Evolutionary conservation across 2,888 invertebrate genomes (phyloP).

Genomic region (Xylota segnis): DNA sequence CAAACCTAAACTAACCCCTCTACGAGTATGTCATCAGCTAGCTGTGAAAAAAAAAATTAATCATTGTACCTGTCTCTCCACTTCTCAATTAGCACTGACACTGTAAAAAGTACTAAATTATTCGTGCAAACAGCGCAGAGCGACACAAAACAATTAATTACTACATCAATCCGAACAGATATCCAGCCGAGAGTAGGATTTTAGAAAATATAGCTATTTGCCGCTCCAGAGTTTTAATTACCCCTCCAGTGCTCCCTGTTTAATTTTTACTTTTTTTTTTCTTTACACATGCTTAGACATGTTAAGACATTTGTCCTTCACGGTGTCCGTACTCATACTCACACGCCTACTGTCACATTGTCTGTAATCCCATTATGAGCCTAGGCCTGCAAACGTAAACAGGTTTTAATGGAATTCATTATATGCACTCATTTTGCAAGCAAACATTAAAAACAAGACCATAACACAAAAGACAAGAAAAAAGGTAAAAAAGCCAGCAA

Average conservation of each 20-base stretch:
- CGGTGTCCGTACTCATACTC: constrained; percentile 67
- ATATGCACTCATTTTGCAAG: constrained; percentile 73
- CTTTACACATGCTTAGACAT: constrained; percentile 73
- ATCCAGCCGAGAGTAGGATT: constrained; percentile 64
- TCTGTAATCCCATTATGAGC: constrained; percentile 53
- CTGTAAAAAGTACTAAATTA: constrained; percentile 60
- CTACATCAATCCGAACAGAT: constrained; percentile 72
- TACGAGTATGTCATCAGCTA: not conserved
- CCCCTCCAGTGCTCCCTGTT: constrained; percentile 52
- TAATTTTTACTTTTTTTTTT: constrained; percentile 60
- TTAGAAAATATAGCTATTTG: constrained; percentile 71
- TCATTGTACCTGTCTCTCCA: constrained; percentile 55
- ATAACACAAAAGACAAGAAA: constrained; percentile 31
- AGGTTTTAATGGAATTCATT: constrained; percentile 75
- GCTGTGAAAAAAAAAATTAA: not conserved
- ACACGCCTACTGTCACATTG: constrained; percentile 76
- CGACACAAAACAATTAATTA: constrained; percentile 75
- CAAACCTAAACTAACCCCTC: not conserved
- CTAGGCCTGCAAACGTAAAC: constrained; percentile 57
- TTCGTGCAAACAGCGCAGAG: constrained; percentile 61
- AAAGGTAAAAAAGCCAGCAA: constrained; percentile 26
- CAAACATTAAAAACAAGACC: constrained; percentile 62
- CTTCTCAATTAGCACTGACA: constrained; percentile 68
- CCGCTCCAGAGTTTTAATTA: constrained; percentile 70
- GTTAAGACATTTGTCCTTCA: constrained; percentile 77